These are phyloP conservation scores for Caenorhabditis sp. DNA, from an alignment of 2,888 invertebrate species.

Conservation along the genomic window DNA sequence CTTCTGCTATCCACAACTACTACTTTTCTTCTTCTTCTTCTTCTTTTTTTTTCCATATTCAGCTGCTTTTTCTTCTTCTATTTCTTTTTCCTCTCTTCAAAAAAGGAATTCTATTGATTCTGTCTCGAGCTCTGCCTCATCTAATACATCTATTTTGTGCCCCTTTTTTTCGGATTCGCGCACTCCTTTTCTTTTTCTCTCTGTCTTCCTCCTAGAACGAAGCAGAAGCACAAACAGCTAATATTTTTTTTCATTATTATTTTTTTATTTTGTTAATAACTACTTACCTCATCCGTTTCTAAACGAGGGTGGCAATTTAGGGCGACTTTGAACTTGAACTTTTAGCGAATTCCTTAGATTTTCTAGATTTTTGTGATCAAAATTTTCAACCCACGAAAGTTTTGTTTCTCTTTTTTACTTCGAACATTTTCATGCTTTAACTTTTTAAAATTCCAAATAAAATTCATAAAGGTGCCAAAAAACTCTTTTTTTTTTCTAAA, in stretches of 20 bases:
- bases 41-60: slow-evolving; percentile 5
- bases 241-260: slow-evolving; percentile 6
- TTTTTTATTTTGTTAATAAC: slow-evolving; percentile 3
- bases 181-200: slow-evolving; percentile 4
- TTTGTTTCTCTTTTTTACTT: too few relatives aligned
- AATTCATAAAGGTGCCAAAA: too few relatives aligned
- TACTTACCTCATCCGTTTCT: background rate
- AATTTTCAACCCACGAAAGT: too few relatives aligned
- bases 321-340: too few relatives aligned
- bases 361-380: too few relatives aligned
- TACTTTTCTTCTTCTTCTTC: slow-evolving; percentile 2
- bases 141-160: background rate
- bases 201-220: background rate
- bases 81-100: slow-evolving; percentile 3
- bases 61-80: background rate
- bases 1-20: background rate
- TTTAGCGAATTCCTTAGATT: too few relatives aligned
- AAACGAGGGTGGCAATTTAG: background rate
- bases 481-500: too few relatives aligned
- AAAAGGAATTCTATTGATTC: slow-evolving; percentile 2
- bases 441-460: too few relatives aligned
- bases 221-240: background rate
- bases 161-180: slow-evolving; percentile 2
- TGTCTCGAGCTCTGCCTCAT: slow-evolving; percentile 5
- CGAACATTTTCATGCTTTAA: too few relatives aligned